Evolutionary conservation across 2,888 invertebrate genomes (phyloP), one percentile per base, ranked within the genome.

Genomic region (Rotaria magnacalcarata): DNA sequence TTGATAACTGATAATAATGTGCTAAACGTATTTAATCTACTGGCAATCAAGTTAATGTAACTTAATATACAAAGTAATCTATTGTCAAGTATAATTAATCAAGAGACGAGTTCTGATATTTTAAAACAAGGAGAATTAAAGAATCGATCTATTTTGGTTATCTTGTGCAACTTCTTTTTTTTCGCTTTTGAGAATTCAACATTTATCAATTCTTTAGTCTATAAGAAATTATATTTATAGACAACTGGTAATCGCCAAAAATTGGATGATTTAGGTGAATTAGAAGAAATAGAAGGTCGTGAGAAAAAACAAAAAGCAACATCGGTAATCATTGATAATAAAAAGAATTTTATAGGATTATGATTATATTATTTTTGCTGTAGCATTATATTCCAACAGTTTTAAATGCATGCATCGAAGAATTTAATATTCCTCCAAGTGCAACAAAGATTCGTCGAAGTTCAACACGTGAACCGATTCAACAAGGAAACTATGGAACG

Each of bases 321-420:
- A 67, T 67, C 67, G 16, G 67, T 67, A 67, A 67, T 5, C 21
- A 54, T 54, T 54, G 21, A 19, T 21, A 3, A 54, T 54, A 21
- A 34, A 34, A 67, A 27, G 14, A 7, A 67, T 41, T 3, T 60
- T 27, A 34, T 34, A 34, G 34, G 34, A 34, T 34, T 34, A 34
- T 60, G 11, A 27, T 34, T 11, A 34, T 2, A 1, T 41, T 2
- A 47, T 11, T 47, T 80, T 24, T 47, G 24, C 24, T 80, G 21
- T 11, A 80, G 80, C 41, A 80, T 80, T 80, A 80, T n/a, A 80
- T 80, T 43, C 80, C 80, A 80, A 47, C 47, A 0, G n/a, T 80
- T 11, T 80, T 80, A n/a, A 80, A 43, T 80, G n/a, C 80, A 10
- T 80, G 43, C 14, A 80, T 80, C 2, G 47, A 80, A 47, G 80